A percentile compares a stretch with the other conserved stretches of the same genome.
phyloP scores from a whole-genome alignment of 2,888 invertebrate genomes.

The Eremobia ochroleuca region DNA sequence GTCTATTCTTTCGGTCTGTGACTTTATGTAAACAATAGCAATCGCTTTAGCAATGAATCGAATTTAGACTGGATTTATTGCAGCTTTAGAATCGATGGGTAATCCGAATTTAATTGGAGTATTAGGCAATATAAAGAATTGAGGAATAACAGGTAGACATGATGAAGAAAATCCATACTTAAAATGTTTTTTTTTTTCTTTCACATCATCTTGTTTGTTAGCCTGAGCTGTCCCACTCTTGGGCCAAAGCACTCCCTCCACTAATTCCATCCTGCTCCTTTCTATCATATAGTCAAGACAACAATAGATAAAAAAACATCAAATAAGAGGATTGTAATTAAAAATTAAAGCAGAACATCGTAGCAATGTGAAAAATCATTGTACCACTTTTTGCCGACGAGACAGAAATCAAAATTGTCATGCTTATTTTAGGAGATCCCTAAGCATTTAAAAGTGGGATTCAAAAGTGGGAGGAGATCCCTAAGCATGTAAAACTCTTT shows the following conservation, averaged over 20 bases:
- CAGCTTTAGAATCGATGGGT: slow-evolving; percentile 11
- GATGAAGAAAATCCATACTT: neutral
- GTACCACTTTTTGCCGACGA: neutral
- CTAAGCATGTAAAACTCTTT: neutral
- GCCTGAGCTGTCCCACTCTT: neutral
- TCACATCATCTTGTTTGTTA: neutral
- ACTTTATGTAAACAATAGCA: slow-evolving; percentile 48
- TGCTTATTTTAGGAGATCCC: too few species aligned
- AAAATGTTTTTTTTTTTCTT: neutral
- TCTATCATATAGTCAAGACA: too few species aligned
- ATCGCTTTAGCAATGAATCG: slow-evolving; percentile 39
- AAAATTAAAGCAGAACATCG: neutral
- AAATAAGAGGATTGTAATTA: neutral
- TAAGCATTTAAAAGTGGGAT: neutral
- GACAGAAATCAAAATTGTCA: too few species aligned
- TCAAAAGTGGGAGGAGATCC: too few species aligned
- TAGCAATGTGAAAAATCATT: neutral
- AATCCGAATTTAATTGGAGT: neutral
- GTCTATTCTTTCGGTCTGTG: slow-evolving; percentile 1
- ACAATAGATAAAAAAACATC: neutral
- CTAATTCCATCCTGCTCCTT: too few species aligned
- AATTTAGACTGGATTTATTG: slow-evolving; percentile 31
- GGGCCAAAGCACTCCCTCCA: neutral
- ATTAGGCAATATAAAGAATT: neutral
- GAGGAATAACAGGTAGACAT: neutral